phyloP scores from a whole-genome alignment of 2,797 vertebrate species.

The Cirrhinus mrigala region DNA sequence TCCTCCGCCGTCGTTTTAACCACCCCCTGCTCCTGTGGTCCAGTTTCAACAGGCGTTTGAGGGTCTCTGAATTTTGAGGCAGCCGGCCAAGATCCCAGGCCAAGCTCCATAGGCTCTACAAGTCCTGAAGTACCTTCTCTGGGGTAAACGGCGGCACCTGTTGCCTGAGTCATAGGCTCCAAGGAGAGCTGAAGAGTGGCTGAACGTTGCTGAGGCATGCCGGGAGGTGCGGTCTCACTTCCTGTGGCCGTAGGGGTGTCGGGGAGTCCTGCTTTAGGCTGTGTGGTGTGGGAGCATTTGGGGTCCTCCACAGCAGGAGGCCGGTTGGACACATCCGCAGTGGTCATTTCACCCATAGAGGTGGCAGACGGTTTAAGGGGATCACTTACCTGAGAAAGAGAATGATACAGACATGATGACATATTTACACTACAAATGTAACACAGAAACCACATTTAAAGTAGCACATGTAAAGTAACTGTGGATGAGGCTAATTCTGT shows the following conservation, averaged over 20 bases:
- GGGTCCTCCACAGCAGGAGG: constrained; percentile 83
- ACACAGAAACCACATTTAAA: background rate
- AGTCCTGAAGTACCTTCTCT: constrained; percentile 70
- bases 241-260: constrained; percentile 42
- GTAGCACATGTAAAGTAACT: background rate
- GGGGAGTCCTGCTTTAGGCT: constrained; percentile 78
- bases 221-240: constrained; percentile 78
- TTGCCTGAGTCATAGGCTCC: constrained; percentile 67
- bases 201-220: constrained; percentile 65
- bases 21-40: constrained; percentile 66
- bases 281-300: constrained; percentile 79
- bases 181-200: constrained; percentile 52
- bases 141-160: constrained; percentile 70
- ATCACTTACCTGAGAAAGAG: constrained; percentile 83
- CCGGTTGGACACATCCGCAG: constrained; percentile 87
- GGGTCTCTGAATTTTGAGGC: constrained; percentile 71
- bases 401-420: background rate
- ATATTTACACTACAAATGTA: background rate
- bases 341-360: constrained; percentile 92
- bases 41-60: constrained; percentile 59
- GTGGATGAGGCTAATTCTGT: background rate
- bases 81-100: constrained; percentile 69
- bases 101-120: constrained; percentile 91
- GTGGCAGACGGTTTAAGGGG: constrained; percentile 77
- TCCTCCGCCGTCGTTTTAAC: constrained; percentile 60